Conservation (phyloP, 1,140 invertebrate species). For the Atta cephalotes region DNA sequence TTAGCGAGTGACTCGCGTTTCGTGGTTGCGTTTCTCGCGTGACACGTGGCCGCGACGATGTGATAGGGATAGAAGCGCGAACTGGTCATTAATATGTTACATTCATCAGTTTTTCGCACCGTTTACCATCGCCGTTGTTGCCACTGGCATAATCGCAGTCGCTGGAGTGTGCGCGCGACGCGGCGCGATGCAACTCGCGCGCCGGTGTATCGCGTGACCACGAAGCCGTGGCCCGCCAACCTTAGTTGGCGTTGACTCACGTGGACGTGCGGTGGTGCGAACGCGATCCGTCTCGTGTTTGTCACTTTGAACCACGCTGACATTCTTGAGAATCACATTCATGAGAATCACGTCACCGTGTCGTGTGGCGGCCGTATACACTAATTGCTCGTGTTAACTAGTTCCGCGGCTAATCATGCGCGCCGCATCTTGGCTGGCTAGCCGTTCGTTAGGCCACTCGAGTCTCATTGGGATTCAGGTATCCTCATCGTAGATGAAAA, state of each 20-base stretch:
- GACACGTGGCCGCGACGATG: constrained; percentile 30
- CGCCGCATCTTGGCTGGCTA: constrained; percentile 9
- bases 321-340: too few relatives aligned
- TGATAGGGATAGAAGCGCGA: constrained; percentile 1
- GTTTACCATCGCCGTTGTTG: background rate
- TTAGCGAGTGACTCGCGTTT: too few relatives aligned
- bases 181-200: constrained; percentile 27
- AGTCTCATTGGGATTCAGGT: background rate
- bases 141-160: background rate
- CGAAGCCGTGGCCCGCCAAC: constrained; percentile 38
- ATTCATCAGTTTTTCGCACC: constrained; percentile 12
- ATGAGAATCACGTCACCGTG: background rate
- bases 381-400: constrained; percentile 15
- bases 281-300: background rate
- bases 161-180: constrained; percentile 9
- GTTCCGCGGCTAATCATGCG: background rate
- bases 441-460: background rate
- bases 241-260: constrained; percentile 60
- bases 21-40: background rate
- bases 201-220: constrained; percentile 53
- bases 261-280: constrained; percentile 47
- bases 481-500: background rate
- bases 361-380: background rate
- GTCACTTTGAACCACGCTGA: background rate
- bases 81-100: constrained; percentile 5